Base-by-base conservation (phyloP, 2,888 invertebrate genomes). In the Trichogramma dendrolimi region DNA sequence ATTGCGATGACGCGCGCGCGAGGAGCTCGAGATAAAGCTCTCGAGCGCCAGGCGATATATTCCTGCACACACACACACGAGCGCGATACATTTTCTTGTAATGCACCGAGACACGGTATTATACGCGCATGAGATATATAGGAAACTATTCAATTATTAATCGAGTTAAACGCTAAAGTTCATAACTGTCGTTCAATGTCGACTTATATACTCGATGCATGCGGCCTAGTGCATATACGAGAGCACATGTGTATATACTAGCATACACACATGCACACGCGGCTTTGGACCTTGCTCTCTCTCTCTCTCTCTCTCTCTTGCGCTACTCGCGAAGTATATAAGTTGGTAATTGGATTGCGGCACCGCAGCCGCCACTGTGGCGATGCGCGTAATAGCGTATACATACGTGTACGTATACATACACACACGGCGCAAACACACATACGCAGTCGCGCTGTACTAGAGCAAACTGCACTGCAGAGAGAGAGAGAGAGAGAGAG, bases 101-200 rank as follows among this genome's bases (percentile, higher is more conserved):
- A 27, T 27, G 27, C 27, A 27, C 27, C 27, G 27, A 27, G 27
- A 27, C 27, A 27, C 27, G 27, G 27, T 27, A 27, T 27, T 27
- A 27, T 27, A 27, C 27, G 27, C 27, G 27, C 27, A 27, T 27
- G 27, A 27, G 27, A 27, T 27, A 14, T 14, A 27, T 27, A 27
- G 27, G 27, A 27, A 27, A 27, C 27, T 27, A 27, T 27, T 50
- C 51, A 54, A 58, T 38, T 58, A 56, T 63, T 63, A 60, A 63
- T 63, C 53, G 48, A 56, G 52, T 60, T 60, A 57, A 27, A 48
- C 54, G 63, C 44, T 46, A 57, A 54, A 60, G 60, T 60, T 63
- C 60, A 44, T 42, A 57, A 63, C 54, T 27, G 27, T 27, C 27
- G 55, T 50, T 60, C 55, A 60, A 65, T 60, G 59, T 43, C 57